phyloP scores from a whole-genome alignment of 2,888 invertebrate species.

The Papilio elwesi region DNA sequence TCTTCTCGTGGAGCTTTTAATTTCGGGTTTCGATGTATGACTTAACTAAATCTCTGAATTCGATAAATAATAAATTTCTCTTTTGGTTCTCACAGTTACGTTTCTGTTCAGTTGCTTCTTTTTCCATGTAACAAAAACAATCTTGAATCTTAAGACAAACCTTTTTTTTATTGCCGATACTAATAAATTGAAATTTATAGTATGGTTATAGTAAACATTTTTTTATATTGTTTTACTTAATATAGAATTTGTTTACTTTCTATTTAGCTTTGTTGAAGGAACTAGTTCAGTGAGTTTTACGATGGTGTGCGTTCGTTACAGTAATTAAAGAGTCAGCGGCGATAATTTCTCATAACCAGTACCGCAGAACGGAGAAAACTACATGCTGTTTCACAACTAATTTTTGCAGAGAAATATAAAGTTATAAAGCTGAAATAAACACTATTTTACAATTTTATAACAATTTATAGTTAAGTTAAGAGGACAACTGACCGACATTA shows the following conservation, averaged over 20 bases:
- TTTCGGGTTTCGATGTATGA: neutral
- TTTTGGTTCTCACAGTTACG: too few relatives aligned
- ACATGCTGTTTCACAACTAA: slow-evolving; percentile 52
- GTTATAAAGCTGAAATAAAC: neutral
- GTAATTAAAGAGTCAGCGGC: slow-evolving; percentile 49
- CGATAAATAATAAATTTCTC: too few relatives aligned
- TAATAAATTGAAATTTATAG: too few relatives aligned
- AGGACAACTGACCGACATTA: too few relatives aligned
- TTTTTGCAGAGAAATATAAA: neutral
- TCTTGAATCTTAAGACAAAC: too few relatives aligned
- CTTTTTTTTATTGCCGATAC: too few relatives aligned
- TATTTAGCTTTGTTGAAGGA: neutral
- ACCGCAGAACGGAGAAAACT: slow-evolving; percentile 73
- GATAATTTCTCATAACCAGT: slow-evolving; percentile 74
- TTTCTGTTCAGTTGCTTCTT: too few relatives aligned
- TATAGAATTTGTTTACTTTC: neutral
- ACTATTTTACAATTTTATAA: neutral
- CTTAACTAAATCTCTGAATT: neutral
- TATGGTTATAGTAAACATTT: neutral
- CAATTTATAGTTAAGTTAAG: slow-evolving; percentile 31
- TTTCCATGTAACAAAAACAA: too few relatives aligned
- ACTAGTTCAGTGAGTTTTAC: neutral
- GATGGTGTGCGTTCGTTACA: slow-evolving; percentile 13
- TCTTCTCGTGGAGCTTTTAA: too few relatives aligned
- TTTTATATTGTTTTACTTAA: too few relatives aligned